These are phyloP conservation scores for Orthosia incerta DNA, from an alignment of 2,888 invertebrate genomes.

Conservation along the genomic window DNA sequence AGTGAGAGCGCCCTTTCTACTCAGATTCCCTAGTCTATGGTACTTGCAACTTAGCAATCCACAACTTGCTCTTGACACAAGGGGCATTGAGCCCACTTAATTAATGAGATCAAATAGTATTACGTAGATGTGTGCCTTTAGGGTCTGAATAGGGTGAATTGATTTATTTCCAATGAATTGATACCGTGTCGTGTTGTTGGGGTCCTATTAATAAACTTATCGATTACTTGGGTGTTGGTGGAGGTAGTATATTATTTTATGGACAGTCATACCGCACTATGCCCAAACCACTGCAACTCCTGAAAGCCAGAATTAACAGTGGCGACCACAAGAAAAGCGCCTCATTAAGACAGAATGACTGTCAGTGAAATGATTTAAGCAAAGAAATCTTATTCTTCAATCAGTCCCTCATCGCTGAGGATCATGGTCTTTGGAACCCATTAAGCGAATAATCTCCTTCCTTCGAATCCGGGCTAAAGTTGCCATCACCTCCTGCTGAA, in stretches of 20 bases:
- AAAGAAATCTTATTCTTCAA: too few relatives aligned
- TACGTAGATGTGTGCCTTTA: constrained; percentile 17
- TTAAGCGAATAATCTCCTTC: too few relatives aligned
- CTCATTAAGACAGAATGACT: background rate
- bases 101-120: constrained; percentile 64
- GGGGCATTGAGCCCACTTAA: constrained; percentile 68
- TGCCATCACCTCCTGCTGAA: too few relatives aligned
- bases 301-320: too few relatives aligned
- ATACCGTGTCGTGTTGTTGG: background rate
- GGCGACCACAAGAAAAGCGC: too few relatives aligned
- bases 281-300: too few relatives aligned
- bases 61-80: constrained; percentile 62
- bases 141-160: constrained; percentile 33
- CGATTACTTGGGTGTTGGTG: background rate
- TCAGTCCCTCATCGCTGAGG: too few relatives aligned
- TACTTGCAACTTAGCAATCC: constrained; percentile 67
- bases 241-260: too few relatives aligned
- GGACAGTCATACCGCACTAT: too few relatives aligned
- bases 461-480: too few relatives aligned
- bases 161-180: constrained; percentile 39
- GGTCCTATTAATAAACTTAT: constrained; percentile 11
- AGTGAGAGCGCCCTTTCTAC: background rate
- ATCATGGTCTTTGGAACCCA: too few relatives aligned
- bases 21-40: constrained; percentile 13
- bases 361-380: too few relatives aligned